These are phyloP conservation scores for Halocynthia roretzi DNA, from an alignment of 23 tunicate genomes.

Conservation along the genomic window DNA sequence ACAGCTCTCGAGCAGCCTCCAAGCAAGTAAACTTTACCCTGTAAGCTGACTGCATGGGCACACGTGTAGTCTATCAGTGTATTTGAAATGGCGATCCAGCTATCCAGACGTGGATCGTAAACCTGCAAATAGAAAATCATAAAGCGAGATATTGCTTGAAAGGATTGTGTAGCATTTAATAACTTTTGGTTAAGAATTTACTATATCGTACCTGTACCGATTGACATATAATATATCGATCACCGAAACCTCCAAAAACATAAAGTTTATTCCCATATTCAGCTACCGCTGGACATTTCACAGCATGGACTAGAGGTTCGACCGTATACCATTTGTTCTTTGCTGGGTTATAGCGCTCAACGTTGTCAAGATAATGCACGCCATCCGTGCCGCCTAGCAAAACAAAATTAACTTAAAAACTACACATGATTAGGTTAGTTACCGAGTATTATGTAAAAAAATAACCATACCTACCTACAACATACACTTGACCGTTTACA, in stretches of 20 bases:
- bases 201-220: constrained; percentile 43
- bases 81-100: constrained; percentile 40
- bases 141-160: background rate
- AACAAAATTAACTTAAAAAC: background rate
- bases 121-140: constrained; percentile 19
- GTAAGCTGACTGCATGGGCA: constrained; percentile 47
- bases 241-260: constrained; percentile 82
- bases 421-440: too few relatives aligned
- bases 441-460: too few relatives aligned
- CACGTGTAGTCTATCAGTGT: constrained; percentile 72
- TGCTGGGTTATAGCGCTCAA: constrained; percentile 26
- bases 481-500: constrained; percentile 31
- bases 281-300: constrained; percentile 79
- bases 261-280: constrained; percentile 31
- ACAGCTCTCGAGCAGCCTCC: constrained; percentile 75
- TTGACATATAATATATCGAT: constrained; percentile 45
- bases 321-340: constrained; percentile 30
- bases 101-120: constrained; percentile 17
- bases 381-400: constrained; percentile 85
- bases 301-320: constrained; percentile 47
- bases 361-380: constrained; percentile 32
- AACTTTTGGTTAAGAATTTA: background rate
- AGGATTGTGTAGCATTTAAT: background rate
- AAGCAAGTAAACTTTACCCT: constrained; percentile 47
- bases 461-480: constrained; percentile 37